A percentile compares a stretch with the other conserved stretches of the same genome.
These are phyloP conservation scores for Dinocampus coccinellae DNA, from an alignment of 2,888 invertebrate species.

Conservation along the genomic window DNA sequence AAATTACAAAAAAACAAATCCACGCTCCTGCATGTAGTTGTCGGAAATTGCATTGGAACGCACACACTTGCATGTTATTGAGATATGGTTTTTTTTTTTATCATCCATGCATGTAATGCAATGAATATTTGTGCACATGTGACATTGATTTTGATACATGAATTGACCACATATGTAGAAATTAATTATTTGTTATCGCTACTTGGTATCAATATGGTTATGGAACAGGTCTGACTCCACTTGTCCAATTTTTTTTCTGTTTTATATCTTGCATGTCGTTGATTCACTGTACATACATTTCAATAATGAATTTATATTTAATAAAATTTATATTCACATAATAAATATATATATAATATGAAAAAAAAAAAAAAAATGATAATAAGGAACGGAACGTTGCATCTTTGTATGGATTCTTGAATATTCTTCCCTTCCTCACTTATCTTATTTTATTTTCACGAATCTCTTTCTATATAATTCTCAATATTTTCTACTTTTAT, in stretches of 20 bases:
- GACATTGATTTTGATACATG: constrained; percentile 43
- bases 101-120: no score
- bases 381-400: constrained; percentile 5
- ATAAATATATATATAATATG: not conserved
- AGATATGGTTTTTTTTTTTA: constrained; percentile 51
- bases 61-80: constrained; percentile 56
- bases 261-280: constrained; percentile 17
- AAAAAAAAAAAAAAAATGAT: not conserved
- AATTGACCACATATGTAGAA: constrained; percentile 41
- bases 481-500: not conserved
- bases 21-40: constrained; percentile 56
- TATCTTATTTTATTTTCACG: not conserved
- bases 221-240: not conserved
- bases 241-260: not conserved
- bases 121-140: constrained; percentile 41
- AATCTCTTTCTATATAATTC: not conserved
- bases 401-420: constrained; percentile 18
- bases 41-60: constrained; percentile 59
- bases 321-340: not conserved
- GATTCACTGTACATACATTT: not conserved
- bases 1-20: constrained; percentile 19
- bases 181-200: not conserved
- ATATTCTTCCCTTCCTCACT: not conserved
- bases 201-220: not conserved
- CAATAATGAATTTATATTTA: not conserved